phyloP scores from a whole-genome alignment of 2,113 vertebrate species.

The Morone chrysops region DNA sequence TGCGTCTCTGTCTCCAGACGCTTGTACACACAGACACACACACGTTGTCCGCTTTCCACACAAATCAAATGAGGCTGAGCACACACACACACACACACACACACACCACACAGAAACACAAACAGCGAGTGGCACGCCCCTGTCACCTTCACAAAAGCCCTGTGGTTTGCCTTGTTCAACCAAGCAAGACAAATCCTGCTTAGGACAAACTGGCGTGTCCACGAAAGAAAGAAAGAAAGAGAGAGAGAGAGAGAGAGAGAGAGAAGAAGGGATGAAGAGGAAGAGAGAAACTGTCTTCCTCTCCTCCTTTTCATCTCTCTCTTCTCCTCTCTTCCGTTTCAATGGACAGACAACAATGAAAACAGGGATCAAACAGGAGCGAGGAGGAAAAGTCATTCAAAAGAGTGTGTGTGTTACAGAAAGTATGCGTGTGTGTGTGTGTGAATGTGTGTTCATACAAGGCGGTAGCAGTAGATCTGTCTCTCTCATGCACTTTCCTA shows the following conservation, averaged over 20 bases:
- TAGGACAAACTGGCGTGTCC: constrained; percentile 77
- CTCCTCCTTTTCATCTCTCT: constrained; percentile 60
- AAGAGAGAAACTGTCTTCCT: constrained; percentile 56
- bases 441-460: constrained; percentile 32
- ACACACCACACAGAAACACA: constrained; percentile 52
- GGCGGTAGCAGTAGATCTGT: constrained; percentile 66
- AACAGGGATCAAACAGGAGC: constrained; percentile 68
- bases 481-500: constrained; percentile 64
- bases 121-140: constrained; percentile 63
- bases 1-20: constrained; percentile 72
- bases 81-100: constrained; percentile 33
- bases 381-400: constrained; percentile 63
- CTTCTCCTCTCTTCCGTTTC: constrained; percentile 76
- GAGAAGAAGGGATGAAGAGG: constrained; percentile 46
- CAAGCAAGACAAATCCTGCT: constrained; percentile 82
- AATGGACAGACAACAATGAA: constrained; percentile 73
- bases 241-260: constrained; percentile 36
- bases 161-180: constrained; percentile 72
- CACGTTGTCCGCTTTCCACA: constrained; percentile 37
- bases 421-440: constrained; percentile 29
- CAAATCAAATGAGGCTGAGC: constrained; percentile 63
- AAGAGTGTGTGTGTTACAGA: constrained; percentile 33
- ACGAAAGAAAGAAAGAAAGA: constrained; percentile 44
- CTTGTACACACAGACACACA: constrained; percentile 62
- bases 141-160: constrained; percentile 83